Conservation (phyloP, 2,888 invertebrate species). For the Ecdyonurus torrentis region DNA sequence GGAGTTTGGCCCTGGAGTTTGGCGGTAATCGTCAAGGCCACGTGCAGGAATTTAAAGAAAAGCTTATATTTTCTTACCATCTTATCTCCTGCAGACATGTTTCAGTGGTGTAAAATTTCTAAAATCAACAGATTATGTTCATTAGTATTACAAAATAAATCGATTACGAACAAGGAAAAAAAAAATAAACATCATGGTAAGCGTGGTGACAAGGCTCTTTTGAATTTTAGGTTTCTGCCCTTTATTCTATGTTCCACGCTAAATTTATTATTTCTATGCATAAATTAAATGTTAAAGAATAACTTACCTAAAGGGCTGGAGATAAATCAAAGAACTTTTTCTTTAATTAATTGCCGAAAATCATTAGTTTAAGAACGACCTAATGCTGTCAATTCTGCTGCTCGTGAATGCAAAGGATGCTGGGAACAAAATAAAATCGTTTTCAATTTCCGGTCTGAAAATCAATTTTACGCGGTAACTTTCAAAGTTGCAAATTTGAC, state of each 20-base stretch:
- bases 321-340: not conserved
- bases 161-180: too few relatives aligned
- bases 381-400: not conserved
- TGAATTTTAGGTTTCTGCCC: not conserved
- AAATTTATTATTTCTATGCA: not conserved
- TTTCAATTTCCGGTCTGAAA: too few relatives aligned
- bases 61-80: not conserved
- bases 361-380: not conserved
- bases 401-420: not conserved
- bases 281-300: not conserved
- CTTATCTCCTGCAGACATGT: not conserved
- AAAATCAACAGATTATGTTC: too few relatives aligned
- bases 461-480: too few relatives aligned
- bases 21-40: too few relatives aligned
- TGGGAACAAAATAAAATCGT: not conserved
- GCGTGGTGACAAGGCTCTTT: not conserved
- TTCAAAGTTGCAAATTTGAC: too few relatives aligned
- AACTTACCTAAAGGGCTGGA: not conserved
- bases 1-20: too few relatives aligned
- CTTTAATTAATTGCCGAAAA: not conserved
- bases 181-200: too few relatives aligned
- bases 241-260: not conserved
- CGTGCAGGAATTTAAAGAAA: too few relatives aligned
- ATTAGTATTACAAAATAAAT: too few relatives aligned
- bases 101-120: too few relatives aligned